A percentile compares a stretch with the other conserved stretches of the same genome.
Conservation (phyloP, 1,140 invertebrate species). For the Liolophura sinensis region DNA sequence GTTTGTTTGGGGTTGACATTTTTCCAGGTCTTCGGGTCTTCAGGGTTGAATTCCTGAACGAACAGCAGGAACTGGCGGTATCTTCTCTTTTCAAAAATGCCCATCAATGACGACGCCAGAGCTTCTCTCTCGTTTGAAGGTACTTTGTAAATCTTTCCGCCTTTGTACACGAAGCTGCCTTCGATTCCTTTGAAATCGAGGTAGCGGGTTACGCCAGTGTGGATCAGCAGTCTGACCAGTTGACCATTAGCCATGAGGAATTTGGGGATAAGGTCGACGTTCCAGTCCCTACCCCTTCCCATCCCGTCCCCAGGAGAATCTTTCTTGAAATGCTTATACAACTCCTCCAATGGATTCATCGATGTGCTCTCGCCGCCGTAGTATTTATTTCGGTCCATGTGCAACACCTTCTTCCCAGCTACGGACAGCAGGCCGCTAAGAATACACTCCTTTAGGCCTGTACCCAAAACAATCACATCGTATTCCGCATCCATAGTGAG, state of each 20-base stretch:
- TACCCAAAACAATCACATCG: slow-evolving; percentile 98
- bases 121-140: slow-evolving; percentile 99
- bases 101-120: slow-evolving; percentile 95
- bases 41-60: slow-evolving; percentile 90
- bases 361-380: slow-evolving; percentile 99
- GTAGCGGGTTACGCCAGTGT: slow-evolving; percentile 98
- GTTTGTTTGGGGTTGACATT: slow-evolving; percentile 85
- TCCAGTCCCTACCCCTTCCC: slow-evolving; percentile 85
- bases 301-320: slow-evolving; percentile 19
- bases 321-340: slow-evolving; percentile 29
- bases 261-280: slow-evolving; percentile 99
- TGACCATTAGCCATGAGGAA: slow-evolving; percentile 99
- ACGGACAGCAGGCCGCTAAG: slow-evolving; percentile 98
- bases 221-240: slow-evolving; percentile 95
- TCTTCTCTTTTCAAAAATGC: slow-evolving; percentile 97
- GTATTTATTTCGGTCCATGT: slow-evolving; percentile 99
- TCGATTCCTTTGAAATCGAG: slow-evolving; percentile 99
- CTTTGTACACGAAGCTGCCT: slow-evolving; percentile 99
- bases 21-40: slow-evolving; percentile 94
- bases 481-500: slow-evolving; percentile 98
- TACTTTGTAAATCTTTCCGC: slow-evolving; percentile 98
- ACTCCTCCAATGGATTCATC: slow-evolving; percentile 95
- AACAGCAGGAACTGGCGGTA: slow-evolving; percentile 97
- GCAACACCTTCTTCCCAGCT: slow-evolving; percentile 97
- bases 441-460: slow-evolving; percentile 99